Conservation (phyloP, 2,888 invertebrate species). For the Brachynemurus nebulosus region DNA sequence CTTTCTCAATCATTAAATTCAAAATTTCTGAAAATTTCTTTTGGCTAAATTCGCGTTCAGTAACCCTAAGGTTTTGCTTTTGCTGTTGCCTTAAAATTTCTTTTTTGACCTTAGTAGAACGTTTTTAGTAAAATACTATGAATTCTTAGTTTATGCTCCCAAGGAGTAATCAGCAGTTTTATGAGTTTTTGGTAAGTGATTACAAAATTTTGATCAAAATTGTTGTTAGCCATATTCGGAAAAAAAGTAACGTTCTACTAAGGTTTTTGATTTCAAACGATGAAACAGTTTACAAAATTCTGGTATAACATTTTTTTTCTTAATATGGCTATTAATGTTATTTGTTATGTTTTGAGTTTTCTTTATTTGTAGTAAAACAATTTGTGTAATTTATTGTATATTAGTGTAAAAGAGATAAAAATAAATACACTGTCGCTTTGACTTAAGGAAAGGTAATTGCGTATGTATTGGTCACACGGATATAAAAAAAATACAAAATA, state of each 20-base stretch:
- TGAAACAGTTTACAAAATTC: neutral
- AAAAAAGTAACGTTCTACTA: constrained; percentile 11
- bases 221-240: constrained; percentile 2
- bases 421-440: too few species aligned
- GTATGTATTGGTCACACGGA: too few species aligned
- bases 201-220: constrained; percentile 1
- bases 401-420: too few species aligned
- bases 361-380: too few species aligned
- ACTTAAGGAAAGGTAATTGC: too few species aligned
- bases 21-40: constrained; percentile 7
- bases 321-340: too few species aligned
- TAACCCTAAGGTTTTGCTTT: constrained; percentile 10
- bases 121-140: constrained; percentile 37
- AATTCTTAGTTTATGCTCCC: constrained; percentile 65
- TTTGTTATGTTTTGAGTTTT: too few species aligned
- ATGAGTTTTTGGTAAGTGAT: constrained; percentile 74
- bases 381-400: too few species aligned
- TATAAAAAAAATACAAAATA: too few species aligned
- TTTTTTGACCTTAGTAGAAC: constrained; percentile 12
- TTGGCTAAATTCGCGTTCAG: neutral
- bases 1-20: too few species aligned
- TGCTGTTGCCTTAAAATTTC: too few species aligned
- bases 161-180: constrained; percentile 80
- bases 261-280: constrained; percentile 1
- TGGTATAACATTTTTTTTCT: constrained; percentile 8